phyloP scores from a whole-genome alignment of 2,797 vertebrate genomes.

The Enteromius argenteus region DNA sequence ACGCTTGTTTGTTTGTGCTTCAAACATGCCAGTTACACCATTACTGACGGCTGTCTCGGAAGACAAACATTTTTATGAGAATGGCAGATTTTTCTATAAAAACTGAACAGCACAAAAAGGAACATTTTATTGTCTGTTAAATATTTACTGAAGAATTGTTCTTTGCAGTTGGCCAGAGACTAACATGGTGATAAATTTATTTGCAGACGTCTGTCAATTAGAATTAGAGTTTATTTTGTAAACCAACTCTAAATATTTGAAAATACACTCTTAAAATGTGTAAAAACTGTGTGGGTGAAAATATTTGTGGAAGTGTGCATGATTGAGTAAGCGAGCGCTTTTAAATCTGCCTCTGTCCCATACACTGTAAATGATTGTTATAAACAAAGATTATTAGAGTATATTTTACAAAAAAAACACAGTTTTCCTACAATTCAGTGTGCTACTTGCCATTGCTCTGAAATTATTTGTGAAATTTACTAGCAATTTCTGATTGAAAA shows the following conservation, averaged over 20 bases:
- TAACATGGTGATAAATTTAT: background rate
- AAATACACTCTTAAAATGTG: background rate
- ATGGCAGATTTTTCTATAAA: background rate
- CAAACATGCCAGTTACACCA: conserved; percentile 30
- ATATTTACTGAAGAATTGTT: background rate
- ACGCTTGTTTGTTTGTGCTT: conserved; percentile 84
- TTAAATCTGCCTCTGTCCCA: conserved; percentile 1
- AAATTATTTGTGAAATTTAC: background rate
- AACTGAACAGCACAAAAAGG: background rate
- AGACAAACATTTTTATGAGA: conserved; percentile 9
- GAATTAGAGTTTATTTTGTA: background rate
- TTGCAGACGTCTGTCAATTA: conserved; percentile 2
- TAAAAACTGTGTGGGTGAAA: background rate
- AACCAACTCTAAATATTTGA: conserved; percentile 6
- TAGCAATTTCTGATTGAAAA: background rate
- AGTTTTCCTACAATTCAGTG: background rate
- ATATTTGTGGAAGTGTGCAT: conserved; percentile 1
- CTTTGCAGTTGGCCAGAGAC: background rate
- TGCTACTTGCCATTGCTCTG: background rate
- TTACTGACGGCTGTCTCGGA: conserved; percentile 6
- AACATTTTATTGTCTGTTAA: background rate
- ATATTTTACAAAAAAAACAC: background rate
- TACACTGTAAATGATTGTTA: background rate
- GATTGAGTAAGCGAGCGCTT: background rate
- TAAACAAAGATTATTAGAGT: background rate